Evolutionary conservation across 2,888 invertebrate genomes (phyloP).

Genomic region (Archips crataeganus): DNA sequence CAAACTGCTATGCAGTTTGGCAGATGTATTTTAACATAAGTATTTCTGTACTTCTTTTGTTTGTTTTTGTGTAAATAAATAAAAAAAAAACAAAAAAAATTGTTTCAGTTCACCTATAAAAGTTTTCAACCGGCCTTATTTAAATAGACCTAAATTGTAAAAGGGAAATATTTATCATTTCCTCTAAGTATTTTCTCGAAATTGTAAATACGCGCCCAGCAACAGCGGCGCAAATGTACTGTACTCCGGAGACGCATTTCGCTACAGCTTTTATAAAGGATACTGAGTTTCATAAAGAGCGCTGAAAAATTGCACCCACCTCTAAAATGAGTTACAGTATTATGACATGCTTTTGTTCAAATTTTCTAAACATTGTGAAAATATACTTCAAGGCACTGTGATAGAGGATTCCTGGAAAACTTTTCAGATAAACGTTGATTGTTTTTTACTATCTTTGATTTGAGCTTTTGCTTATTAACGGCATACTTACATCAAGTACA

Average conservation of each 20-base stretch:
- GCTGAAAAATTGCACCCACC: slow-evolving; percentile 31
- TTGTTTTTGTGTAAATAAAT: no score
- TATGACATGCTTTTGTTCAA: slow-evolving; percentile 15
- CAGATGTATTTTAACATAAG: no score
- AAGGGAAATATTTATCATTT: neutral
- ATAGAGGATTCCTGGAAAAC: neutral
- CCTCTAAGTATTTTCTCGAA: neutral
- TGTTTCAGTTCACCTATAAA: no score
- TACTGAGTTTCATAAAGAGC: slow-evolving; percentile 32
- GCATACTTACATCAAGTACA: no score
- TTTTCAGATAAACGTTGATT: neutral
- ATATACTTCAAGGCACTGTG: neutral
- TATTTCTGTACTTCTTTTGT: no score
- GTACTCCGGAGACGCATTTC: slow-evolving; percentile 35
- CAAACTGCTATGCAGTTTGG: no score
- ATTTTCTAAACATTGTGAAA: slow-evolving; percentile 17
- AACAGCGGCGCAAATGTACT: slow-evolving; percentile 8
- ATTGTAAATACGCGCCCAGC: slow-evolving; percentile 8
- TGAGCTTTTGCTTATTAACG: no score
- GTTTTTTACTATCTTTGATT: no score
- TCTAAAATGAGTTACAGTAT: slow-evolving; percentile 21
- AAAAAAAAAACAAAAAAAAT: no score
- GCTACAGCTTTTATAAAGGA: slow-evolving; percentile 33
- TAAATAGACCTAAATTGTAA: no score
- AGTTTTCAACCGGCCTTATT: no score